These are phyloP conservation scores for Ennomos erosarius DNA, from an alignment of 2,888 invertebrate genomes.

Conservation along the genomic window DNA sequence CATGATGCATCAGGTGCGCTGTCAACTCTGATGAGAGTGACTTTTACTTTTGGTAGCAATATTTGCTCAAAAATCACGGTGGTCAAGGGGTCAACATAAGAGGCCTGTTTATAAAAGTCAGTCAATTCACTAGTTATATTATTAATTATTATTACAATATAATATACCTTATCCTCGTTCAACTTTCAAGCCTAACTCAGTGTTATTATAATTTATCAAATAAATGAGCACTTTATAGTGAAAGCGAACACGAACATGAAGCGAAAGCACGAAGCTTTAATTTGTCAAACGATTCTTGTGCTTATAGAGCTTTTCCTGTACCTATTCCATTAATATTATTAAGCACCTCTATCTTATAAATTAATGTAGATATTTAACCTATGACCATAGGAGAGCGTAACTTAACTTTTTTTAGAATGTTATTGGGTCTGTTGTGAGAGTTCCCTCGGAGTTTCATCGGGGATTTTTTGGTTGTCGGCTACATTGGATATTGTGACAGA, in stretches of 20 bases:
- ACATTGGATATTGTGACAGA: slow-evolving; percentile 41
- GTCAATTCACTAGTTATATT: too few species aligned
- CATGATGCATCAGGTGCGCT: slow-evolving; percentile 29
- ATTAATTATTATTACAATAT: not conserved
- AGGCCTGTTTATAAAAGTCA: too few species aligned
- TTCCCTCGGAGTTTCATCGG: slow-evolving; percentile 35
- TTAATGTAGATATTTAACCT: slow-evolving; percentile 22
- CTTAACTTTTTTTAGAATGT: slow-evolving; percentile 30
- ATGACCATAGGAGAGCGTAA: slow-evolving; percentile 22
- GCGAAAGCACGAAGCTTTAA: slow-evolving; percentile 54
- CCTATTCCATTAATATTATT: slow-evolving; percentile 28
- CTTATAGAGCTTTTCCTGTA: slow-evolving; percentile 42
- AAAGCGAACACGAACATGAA: slow-evolving; percentile 55
- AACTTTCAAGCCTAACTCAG: slow-evolving; percentile 25
- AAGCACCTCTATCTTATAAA: slow-evolving; percentile 30
- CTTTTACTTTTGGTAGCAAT: too few species aligned
- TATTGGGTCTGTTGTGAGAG: slow-evolving; percentile 31
- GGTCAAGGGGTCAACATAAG: too few species aligned
- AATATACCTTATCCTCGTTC: slow-evolving; percentile 29
- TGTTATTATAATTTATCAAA: slow-evolving; percentile 49
- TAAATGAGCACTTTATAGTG: slow-evolving; percentile 58
- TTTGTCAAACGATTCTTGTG: slow-evolving; percentile 52
- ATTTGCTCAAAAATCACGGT: too few species aligned
- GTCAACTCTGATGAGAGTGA: not conserved
- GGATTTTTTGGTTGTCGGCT: slow-evolving; percentile 39